These are phyloP conservation scores for Aurelia aurita complex sp. Pacific DNA, from an alignment of 30 jellyfish, hydroid and myxozoan genomes.

Conservation along the genomic window DNA sequence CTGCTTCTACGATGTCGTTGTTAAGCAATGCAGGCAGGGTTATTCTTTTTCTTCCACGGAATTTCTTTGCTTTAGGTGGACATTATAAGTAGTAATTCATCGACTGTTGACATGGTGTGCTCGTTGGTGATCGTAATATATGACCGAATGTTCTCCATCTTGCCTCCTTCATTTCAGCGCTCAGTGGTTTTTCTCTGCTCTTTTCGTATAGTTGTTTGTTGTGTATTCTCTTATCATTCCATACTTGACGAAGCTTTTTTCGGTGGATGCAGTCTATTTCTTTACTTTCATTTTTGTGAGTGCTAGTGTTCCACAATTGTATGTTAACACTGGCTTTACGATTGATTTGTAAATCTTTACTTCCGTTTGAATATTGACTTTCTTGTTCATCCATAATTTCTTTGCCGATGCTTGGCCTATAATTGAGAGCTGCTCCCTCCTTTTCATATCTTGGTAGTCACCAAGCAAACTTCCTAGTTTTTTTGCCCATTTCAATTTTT, in stretches of 20 bases:
- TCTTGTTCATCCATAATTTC: no score
- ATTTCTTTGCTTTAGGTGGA: slow-evolving; percentile 19
- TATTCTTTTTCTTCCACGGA: no score
- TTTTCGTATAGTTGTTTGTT: no score
- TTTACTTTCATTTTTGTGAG: slow-evolving; percentile 22
- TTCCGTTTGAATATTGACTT: no score
- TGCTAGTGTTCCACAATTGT: slow-evolving; percentile 27
- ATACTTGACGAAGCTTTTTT: not conserved
- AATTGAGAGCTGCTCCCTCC: slow-evolving; percentile 46
- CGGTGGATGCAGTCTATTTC: not conserved
- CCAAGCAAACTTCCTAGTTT: slow-evolving; percentile 46
- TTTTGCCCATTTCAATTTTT: slow-evolving; percentile 13
- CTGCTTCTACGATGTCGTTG: no score
- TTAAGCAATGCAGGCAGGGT: no score
- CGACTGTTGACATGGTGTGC: slow-evolving; percentile 18
- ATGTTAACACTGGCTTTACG: no score
- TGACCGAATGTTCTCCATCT: no score
- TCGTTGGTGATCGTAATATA: not conserved
- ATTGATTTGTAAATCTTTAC: no score
- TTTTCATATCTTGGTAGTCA: slow-evolving; percentile 21
- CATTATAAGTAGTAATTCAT: slow-evolving; percentile 7
- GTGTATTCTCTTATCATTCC: no score
- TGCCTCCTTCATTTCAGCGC: no score
- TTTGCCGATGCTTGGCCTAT: slow-evolving; percentile 44
- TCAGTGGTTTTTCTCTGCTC: no score